Base-by-base conservation (phyloP, 2,113 vertebrate genomes). In the Brachypteracias leptosomus region DNA sequence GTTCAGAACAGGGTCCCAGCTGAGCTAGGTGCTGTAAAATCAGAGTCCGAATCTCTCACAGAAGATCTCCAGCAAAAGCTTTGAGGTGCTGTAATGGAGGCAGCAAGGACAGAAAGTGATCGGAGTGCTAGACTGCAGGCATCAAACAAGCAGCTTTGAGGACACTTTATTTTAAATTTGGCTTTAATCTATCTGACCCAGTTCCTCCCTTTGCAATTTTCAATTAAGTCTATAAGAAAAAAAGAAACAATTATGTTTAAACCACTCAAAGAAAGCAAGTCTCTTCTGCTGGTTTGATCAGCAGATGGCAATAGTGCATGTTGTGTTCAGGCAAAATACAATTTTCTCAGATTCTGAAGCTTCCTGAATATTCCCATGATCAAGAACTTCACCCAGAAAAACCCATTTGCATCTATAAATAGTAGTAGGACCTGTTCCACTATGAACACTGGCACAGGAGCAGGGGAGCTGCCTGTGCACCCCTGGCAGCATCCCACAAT, bases 271-370 rank as follows among this genome's bases (percentile, higher is more conserved):
- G 26, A 51, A 75, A 71, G 61, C 3, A 33, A 86, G 29, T 10
- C 10, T 87, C 47, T 72, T 55, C 31, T 62, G 28, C 59, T 51
- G 46, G 10, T 62, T 51, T 78, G 54, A 73, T 35, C 40, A 61
- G 77, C 65, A 77, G 72, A 72, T 10, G 0, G 1, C 16, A 55
- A n/a, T 10, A 55, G 26, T 0, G 0, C 49, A 31, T 55, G 22
- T 22, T 82, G 35, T 26, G 26, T 55, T 77, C 76, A 36, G 22
- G 28, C 44, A 87, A 73, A 55, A 51, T 4, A 77, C 9, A 40
- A 36, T 75, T 59, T 71, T 80, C 19, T 87, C 35, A 61, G 68
- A 44, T 49, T 59, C 49, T 80, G 38, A 88, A 75, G 68, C 57
- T 70, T 57, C 44, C 57, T 80, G 12, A 13, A 31, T 10, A 9